These are phyloP conservation scores for Eclectus roratus DNA, from an alignment of 2,113 vertebrate species.

Conservation along the genomic window DNA sequence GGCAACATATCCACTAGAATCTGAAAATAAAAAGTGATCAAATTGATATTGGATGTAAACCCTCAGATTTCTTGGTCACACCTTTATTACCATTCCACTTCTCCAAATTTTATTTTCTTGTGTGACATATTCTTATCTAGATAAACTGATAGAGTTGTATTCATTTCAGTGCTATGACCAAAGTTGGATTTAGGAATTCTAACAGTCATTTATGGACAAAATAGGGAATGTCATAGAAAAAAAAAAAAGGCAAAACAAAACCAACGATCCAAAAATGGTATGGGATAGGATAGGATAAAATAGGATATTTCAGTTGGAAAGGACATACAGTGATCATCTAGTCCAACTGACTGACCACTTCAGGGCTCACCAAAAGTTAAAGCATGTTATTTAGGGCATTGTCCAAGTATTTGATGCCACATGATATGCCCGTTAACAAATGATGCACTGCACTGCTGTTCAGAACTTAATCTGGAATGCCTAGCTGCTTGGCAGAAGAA, in stretches of 20 bases:
- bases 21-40: slow-evolving; percentile 27
- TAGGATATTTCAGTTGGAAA: not conserved
- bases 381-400: not conserved
- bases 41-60: slow-evolving; percentile 15
- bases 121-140: not conserved
- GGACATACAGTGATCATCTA: not conserved
- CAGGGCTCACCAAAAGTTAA: not conserved
- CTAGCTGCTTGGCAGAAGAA: not conserved
- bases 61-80: slow-evolving; percentile 44
- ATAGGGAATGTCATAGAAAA: not conserved
- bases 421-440: not conserved
- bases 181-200: not conserved
- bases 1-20: not conserved
- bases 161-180: not conserved
- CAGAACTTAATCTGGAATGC: not conserved
- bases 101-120: not conserved
- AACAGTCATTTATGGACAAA: not conserved
- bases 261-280: not conserved
- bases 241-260: not conserved
- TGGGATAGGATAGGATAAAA: not conserved
- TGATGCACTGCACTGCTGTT: not conserved
- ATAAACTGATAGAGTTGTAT: not conserved
- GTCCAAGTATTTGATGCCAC: not conserved
- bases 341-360: not conserved
- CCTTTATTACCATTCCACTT: slow-evolving; percentile 47